Conservation (phyloP, 2,888 invertebrate genomes). For the Diogma glabrata region DNA sequence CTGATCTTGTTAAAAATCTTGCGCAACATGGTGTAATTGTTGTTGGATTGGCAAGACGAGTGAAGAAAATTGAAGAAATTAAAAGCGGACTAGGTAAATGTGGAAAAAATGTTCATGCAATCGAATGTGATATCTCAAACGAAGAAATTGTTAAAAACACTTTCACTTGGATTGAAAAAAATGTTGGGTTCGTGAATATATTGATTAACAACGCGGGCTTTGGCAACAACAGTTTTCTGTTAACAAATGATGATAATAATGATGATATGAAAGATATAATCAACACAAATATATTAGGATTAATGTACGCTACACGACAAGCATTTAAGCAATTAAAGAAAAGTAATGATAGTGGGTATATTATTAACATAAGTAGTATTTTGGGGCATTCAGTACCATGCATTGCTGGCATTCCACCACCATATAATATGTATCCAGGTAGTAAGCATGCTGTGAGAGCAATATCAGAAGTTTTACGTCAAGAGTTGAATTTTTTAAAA, state of each 20-base stretch:
- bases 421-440: neutral
- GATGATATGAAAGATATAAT: conserved; percentile 29
- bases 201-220: conserved; percentile 47
- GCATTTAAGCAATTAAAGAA: conserved; percentile 40
- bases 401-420: conserved; percentile 10
- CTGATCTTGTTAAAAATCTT: conserved; percentile 37
- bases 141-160: conserved; percentile 42
- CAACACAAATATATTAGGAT: conserved; percentile 37
- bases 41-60: conserved; percentile 42
- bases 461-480: conserved; percentile 17
- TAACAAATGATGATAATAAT: conserved; percentile 19
- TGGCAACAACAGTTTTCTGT: conserved; percentile 21
- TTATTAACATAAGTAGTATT: conserved; percentile 37
- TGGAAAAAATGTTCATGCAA: conserved; percentile 24
- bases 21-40: conserved; percentile 42
- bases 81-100: conserved; percentile 20
- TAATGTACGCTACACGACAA: conserved; percentile 34
- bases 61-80: conserved; percentile 30
- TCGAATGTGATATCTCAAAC: conserved; percentile 38
- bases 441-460: conserved; percentile 16
- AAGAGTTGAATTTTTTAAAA: conserved; percentile 18
- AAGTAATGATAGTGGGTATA: conserved; percentile 33
- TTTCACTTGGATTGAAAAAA: conserved; percentile 39
- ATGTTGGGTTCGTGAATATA: conserved; percentile 42
- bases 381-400: conserved; percentile 24